Base-by-base conservation (phyloP, 1,140 invertebrate genomes). In the Drosophila setifemur region DNA sequence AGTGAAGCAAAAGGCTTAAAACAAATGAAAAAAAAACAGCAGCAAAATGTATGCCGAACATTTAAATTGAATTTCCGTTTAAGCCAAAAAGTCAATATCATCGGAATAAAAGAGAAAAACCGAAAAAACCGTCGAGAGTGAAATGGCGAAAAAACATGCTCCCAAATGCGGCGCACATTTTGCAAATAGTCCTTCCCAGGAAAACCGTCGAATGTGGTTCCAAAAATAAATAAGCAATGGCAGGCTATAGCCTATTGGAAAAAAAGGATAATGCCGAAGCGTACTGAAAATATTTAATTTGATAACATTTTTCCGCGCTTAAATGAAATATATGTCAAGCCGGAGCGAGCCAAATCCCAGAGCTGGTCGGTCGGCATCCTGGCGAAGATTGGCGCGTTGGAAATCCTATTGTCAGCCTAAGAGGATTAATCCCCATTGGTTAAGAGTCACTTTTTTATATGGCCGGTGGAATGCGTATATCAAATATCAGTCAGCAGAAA, bases 1-100 rank as follows among this genome's bases (percentile, higher is more conserved):
- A 2, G 28, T 23, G 44, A 63, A 39, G 33, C 18, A 43, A 40
- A 14, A 25, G 29, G 40, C 39, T 63, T 52, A 25, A 40, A 35
- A 29, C 35, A 43, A 40, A 9, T 9, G 19, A 28, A 11, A 29
- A 28, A 31, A 40, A 40, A 35, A 42, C 29, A 39, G 9, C 1
- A 8, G 6, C 29, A 1, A 21, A 31, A 49, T 47, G 28, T 12
- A 14, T 40, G 11, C 3, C 18, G 64, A 72, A 53, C 60, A 72
- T 77, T 77, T 68, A 66, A 77, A 77, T 73, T 50, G 57, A 68
- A 77, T 68, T 73, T 73, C 40, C 68, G 68, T 31, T 68, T 29
- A 61, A 77, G 67, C 67, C 73, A 60, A 77, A 77, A 60, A 58
- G 60, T 53, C 50, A 77, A 60, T 58, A 39, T 28, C 29, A 11